Evolutionary conservation across 2,797 vertebrate species (phyloP), one percentile per base, ranked within the genome.

Genomic region (Oceanodroma leucorhoa): DNA sequence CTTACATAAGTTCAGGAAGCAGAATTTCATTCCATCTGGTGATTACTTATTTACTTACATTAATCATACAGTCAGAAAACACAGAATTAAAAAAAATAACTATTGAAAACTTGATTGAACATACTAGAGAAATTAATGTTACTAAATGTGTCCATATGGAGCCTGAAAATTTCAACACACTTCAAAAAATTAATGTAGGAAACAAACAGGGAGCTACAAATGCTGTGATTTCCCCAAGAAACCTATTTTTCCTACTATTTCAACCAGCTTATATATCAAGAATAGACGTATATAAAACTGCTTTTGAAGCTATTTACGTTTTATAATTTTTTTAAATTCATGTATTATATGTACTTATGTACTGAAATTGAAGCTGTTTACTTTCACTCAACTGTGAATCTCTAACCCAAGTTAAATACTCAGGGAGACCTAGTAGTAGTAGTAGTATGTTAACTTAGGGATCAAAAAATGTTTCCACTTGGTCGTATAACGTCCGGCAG

Each of bases 31-130:
- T 93, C 77, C 91, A 87, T 87, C 70, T 94, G 91, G 66, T 89
- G 77, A 87, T 86, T 82, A 76, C 77, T 88, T 94, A 82, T 94
- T 95, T 94, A 62, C 40, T 87, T 93, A 77, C 30, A 95, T 77
- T 93, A 82, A 66, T 84, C 38, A 88, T 34, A 26, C n/a, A 85
- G 81, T 41, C 34, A 84, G 77, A 90, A 95, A 79, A 55, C 72
- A 87, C 3, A 36, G 24, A 81, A 93, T 81, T 80, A 26, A 80
- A 93, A 93, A 75, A 51, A 90, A 54, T 9, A 58, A 46, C 32
- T 88, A 73, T 48, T 94, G 83, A 91, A 91, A 88, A 67, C 32
- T 72, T 80, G 57, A 66, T 40, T 88, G 51, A 92, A 70, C 27
- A 41, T 57, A 53, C 65, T 32, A 62, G 64, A 82, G 50, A 87